Percentiles rank a stretch among this genome's conserved stretches.
These are phyloP conservation scores for Taenioides sp. DNA, from an alignment of 2,797 vertebrate species.

Conservation along the genomic window DNA sequence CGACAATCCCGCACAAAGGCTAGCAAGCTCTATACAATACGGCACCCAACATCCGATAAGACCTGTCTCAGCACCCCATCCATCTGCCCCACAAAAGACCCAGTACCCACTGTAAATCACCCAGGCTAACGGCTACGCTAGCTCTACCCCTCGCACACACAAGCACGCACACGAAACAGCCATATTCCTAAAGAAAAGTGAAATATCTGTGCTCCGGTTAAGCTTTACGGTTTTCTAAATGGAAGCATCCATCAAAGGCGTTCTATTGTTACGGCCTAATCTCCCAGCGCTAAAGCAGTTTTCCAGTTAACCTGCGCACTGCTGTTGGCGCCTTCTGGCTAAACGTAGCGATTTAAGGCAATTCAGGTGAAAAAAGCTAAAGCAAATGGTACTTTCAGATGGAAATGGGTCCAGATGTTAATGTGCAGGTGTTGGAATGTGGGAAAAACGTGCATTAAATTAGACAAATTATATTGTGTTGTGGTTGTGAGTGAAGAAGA, in stretches of 20 bases:
- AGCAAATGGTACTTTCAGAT: slow-evolving; percentile 34
- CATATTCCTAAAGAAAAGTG: slow-evolving; percentile 5
- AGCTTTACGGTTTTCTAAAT: slow-evolving; percentile 23
- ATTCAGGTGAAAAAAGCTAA: slow-evolving; percentile 55
- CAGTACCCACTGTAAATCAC: slow-evolving; percentile 4
- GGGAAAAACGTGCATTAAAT: neutral
- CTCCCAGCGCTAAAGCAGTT: slow-evolving; percentile 8
- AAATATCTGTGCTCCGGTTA: neutral
- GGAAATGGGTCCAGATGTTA: slow-evolving; percentile 62
- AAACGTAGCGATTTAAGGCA: slow-evolving; percentile 55
- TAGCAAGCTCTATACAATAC: neutral
- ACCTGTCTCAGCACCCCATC: neutral
- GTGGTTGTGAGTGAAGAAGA: too few relatives aligned
- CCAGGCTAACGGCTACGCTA: slow-evolving; percentile 14
- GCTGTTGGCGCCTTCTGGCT: slow-evolving; percentile 33
- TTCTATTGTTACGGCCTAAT: slow-evolving; percentile 26
- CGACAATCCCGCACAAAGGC: neutral
- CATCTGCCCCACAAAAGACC: slow-evolving; percentile 1
- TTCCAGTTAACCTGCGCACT: slow-evolving; percentile 15
- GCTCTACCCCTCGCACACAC: neutral
- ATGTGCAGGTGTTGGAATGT: slow-evolving; percentile 51
- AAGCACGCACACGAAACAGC: neutral
- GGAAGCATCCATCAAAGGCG: slow-evolving; percentile 36
- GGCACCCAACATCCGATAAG: slow-evolving; percentile 4
- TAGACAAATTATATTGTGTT: neutral